Base-by-base conservation (phyloP, 2,113 vertebrate species). In the Sialia sialis region DNA sequence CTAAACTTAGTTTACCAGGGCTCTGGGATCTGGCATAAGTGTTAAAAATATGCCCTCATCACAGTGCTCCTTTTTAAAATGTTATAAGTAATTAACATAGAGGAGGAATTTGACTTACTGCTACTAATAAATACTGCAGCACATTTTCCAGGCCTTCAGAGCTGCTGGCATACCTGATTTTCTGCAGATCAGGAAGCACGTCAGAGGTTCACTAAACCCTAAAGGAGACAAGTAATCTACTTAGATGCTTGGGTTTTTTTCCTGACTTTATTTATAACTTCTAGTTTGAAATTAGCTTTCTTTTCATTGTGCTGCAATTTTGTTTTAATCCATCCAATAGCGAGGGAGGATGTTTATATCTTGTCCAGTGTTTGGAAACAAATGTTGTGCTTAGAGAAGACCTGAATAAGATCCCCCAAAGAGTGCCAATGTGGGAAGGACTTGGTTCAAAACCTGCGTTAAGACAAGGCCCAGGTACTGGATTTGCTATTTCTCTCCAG, bases 201-300 rank as follows among this genome's bases (percentile, higher is more conserved):
- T 94, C 51, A 83, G 49, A 93, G 72, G 43, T 83, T 83, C 38
- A 46, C 70, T 90, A 87, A 95, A 91, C 32, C 46, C 54, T 93
- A 16, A 67, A 92, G 82, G 75, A 86, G 82, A 88, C 82, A 77
- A 90, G 44, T 92, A 91, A 87, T 92, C 78, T 73, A 39, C 69
- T 94, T 94, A 89, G 25, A 8, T 2, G 1, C 11, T 77, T 52
- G 44, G 44, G 19, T 6, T 29, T 93, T 83, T 85, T 93, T 19
- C n/a, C 66, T 84, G 34, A 60, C 76, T 95, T 92, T 89, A 84
- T 94, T 89, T 87, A 79, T 86, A 60, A 81, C 49, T 75, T 87
- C 43, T 46, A 16, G 26, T 70, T 78, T 84, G 41, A 76, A 69
- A 39, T 78, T n/a, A 79, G 6, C 21, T 64, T 93, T 70, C 19